Base-by-base conservation (phyloP, 2,888 invertebrate genomes). In the Agapetus fuscipes region DNA sequence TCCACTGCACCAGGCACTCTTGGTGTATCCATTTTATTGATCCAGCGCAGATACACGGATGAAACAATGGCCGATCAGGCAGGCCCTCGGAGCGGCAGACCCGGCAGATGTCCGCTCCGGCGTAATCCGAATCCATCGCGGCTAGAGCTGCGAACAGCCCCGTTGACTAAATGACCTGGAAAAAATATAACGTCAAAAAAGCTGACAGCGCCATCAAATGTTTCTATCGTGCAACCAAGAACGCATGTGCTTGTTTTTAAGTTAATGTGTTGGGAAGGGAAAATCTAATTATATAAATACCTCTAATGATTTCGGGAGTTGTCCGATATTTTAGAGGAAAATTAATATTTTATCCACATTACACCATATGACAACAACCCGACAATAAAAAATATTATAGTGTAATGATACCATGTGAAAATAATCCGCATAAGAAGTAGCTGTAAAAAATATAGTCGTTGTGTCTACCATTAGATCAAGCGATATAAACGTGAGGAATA, bases 21-120 rank as follows among this genome's bases (percentile, higher is more conserved):
- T 97, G 96, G 65, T 97, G 97, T 44, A 97, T 96, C 78, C 89
- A 98, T 68, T 97, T 97, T 53, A 98, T 98, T 53, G 94, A 95
- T 37, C 98, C 98, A 16, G 96, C 96, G 60, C 98, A 98, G 38
- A 97, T 93, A 63, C 97, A 98, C 0, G 98, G 98, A 66, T 98
- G 94, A 62, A 91, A 97, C 7, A 98, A 71, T 1, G 94, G 95
- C 50, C 94, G 79, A 55, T 97, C 97, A 10, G 83, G 72, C 30
- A 85, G 72, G 30, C 88, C 94, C 63, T 97, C 97, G 50, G 93
- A 94, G 49, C 97, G 80, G 64, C 97, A 97, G 54, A 98, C 96
- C 56, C 97, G 83, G 68, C 97, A 98, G 57, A 98, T 96, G 66
- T 95, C 94, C 61, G 80, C 80, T 51, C 78, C 77, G 49, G 69